These are phyloP conservation scores for Eulimnadia texana DNA, from an alignment of 1,140 invertebrate species.

Conservation along the genomic window DNA sequence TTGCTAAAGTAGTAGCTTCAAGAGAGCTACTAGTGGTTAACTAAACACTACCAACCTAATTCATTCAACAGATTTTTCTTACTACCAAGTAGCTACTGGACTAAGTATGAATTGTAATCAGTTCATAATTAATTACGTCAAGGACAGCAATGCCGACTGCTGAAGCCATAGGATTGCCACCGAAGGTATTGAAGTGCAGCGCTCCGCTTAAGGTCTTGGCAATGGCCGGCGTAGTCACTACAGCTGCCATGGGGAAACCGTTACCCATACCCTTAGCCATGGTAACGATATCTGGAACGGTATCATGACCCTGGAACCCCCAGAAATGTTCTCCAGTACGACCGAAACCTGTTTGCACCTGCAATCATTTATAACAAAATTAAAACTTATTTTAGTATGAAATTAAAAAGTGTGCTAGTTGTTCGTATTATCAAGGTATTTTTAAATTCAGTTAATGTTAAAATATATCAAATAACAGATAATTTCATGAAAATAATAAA, in stretches of 20 bases:
- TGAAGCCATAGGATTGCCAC: conserved; percentile 82
- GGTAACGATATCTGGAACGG: conserved; percentile 82
- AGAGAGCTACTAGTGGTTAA: too few species aligned
- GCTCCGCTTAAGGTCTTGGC: conserved; percentile 56
- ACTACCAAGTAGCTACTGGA: too few species aligned
- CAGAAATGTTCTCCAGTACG: conserved; percentile 85
- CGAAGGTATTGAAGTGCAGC: conserved; percentile 89
- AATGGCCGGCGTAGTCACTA: conserved; percentile 77
- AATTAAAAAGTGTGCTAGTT: too few species aligned
- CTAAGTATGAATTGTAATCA: neutral
- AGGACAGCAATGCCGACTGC: conserved; percentile 75
- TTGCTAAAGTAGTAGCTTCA: too few species aligned
- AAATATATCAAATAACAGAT: too few species aligned
- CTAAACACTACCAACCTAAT: too few species aligned
- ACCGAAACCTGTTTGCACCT: conserved; percentile 92
- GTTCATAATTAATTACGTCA: conserved; percentile 42
- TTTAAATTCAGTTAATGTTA: too few species aligned
- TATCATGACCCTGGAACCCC: conserved; percentile 79
- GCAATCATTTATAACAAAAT: neutral
- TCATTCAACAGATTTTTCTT: too few species aligned
- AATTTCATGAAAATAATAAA: too few species aligned
- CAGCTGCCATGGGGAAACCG: conserved; percentile 86
- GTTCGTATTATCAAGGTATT: too few species aligned
- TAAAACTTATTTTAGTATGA: neutral
- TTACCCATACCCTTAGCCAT: conserved; percentile 67